Percentiles rank a stretch among this genome's conserved stretches.
These are phyloP conservation scores for Belonocnema kinseyi DNA, from an alignment of 1,140 invertebrate genomes.

Conservation along the genomic window DNA sequence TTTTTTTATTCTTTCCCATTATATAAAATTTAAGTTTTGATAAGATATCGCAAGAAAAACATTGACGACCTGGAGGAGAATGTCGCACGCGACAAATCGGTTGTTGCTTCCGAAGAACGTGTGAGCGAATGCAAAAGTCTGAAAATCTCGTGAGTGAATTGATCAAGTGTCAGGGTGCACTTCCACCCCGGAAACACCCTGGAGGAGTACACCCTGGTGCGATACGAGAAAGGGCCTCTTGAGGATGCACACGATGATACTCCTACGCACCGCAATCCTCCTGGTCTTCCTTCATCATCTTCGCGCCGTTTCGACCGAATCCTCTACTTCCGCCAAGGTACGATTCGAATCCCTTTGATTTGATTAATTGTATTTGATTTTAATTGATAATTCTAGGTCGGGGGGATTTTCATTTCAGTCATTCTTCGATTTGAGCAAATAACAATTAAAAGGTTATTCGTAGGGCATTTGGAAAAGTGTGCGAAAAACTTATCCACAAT, in stretches of 20 bases:
- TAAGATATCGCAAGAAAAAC: background rate
- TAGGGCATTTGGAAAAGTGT: too few relatives aligned
- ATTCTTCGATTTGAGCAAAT: too few relatives aligned
- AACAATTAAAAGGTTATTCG: too few relatives aligned
- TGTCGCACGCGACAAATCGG: background rate
- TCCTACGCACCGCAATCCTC: slow-evolving; percentile 41
- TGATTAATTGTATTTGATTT: background rate
- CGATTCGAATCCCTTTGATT: background rate
- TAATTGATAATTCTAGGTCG: too few relatives aligned
- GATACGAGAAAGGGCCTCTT: background rate
- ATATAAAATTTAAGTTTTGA: background rate
- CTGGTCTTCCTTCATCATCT: slow-evolving; percentile 45
- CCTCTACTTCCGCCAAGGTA: slow-evolving; percentile 51
- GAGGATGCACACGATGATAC: slow-evolving; percentile 41
- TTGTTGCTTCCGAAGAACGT: background rate
- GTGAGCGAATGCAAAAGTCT: slow-evolving; percentile 1
- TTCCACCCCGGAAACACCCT: slow-evolving; percentile 1
- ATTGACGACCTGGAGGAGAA: background rate
- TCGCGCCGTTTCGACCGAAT: slow-evolving; percentile 36
- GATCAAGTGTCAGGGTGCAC: background rate
- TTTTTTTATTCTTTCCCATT: background rate
- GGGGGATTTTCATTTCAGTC: too few relatives aligned
- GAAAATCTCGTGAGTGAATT: background rate
- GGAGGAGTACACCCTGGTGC: slow-evolving; percentile 9
- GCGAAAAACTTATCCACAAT: too few relatives aligned